A percentile compares a stretch with the other conserved stretches of the same genome.
phyloP scores from a whole-genome alignment of 2,113 vertebrate genomes.

The Crotalus tigris region DNA sequence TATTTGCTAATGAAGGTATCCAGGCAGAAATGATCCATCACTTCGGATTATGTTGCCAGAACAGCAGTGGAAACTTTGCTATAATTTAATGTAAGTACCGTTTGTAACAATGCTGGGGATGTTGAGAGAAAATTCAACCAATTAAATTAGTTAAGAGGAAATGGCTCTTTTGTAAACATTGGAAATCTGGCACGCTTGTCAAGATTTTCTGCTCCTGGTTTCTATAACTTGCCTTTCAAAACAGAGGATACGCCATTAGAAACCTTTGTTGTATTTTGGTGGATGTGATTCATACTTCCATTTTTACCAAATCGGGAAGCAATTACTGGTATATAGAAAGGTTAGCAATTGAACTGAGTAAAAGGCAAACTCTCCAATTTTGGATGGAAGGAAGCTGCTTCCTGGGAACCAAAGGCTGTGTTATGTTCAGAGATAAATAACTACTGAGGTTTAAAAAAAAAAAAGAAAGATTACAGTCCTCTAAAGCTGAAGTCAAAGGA shows the following conservation, averaged over 20 bases:
- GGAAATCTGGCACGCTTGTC: neutral
- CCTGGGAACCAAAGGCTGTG: neutral
- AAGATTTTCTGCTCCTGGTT: neutral
- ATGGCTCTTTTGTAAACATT: neutral
- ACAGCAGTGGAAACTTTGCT: neutral
- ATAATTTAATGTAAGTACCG: constrained; percentile 7
- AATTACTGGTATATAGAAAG: neutral
- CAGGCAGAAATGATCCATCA: neutral
- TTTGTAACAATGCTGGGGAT: neutral
- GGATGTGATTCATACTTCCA: neutral
- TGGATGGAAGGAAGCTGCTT: neutral
- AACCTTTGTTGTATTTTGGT: neutral
- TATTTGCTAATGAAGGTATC: neutral
- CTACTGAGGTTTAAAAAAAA: neutral
- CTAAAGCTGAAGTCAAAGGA: neutral
- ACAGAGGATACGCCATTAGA: too few relatives aligned
- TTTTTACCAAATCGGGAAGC: neutral
- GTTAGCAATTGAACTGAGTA: neutral
- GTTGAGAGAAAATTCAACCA: neutral
- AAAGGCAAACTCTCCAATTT: neutral
- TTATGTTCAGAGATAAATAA: neutral
- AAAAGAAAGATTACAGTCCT: neutral
- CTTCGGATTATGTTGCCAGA: neutral
- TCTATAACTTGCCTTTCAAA: neutral
- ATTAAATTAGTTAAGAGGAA: neutral